Base-by-base conservation (phyloP, 2,113 vertebrate genomes). In the Elgaria multicarinata region DNA sequence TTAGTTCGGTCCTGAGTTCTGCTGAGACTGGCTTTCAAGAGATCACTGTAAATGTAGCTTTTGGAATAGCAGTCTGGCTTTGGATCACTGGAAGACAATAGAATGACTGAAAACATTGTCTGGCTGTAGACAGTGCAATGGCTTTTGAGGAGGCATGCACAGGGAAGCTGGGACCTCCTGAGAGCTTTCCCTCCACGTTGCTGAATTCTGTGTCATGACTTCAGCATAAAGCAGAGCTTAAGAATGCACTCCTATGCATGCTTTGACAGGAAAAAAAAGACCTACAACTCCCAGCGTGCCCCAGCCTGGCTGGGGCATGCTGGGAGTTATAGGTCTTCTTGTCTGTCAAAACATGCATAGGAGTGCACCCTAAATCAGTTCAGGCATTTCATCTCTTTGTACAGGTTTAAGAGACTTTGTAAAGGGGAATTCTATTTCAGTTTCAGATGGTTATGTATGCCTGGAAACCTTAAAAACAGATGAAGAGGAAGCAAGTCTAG, bases 361-460 rank as follows among this genome's bases (percentile, higher is more conserved):
- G 58, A 62, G 4, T 20, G 58, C 16, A 5, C 53, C 28, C 69
- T 80, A 7, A 44, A 76, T 44, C 9, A 22, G n/a, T 1, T 79
- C 58, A 81, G 71, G 87, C 0, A 9, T 50, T 18, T 4, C 69
- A 28, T 53, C 50, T 33, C 7, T 46, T 44, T 5, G 31, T 66
- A 33, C 0, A 1, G 24, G 6, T 75, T 88, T 10, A 39, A 86
- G 18, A 85, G 64, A 88, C 6, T 67, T 80, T 42, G 80, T 84
- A 71, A 91, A 92, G 8, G 36, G 31, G 89, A 8, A 0, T 85
- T 13, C 18, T 92, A 33, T 72, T 79, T 92, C 0, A 9, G 93
- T 94, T 92, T 46, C 94, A 99, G 98, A 95, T 82, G 96, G 89
- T 0, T 97, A 97, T 0, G 13, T 97, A 13, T 92, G 90, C 0